Evolutionary conservation across 1,140 invertebrate genomes (phyloP), one percentile per base, ranked within the genome.

Genomic region (Andricus grossulariae): DNA sequence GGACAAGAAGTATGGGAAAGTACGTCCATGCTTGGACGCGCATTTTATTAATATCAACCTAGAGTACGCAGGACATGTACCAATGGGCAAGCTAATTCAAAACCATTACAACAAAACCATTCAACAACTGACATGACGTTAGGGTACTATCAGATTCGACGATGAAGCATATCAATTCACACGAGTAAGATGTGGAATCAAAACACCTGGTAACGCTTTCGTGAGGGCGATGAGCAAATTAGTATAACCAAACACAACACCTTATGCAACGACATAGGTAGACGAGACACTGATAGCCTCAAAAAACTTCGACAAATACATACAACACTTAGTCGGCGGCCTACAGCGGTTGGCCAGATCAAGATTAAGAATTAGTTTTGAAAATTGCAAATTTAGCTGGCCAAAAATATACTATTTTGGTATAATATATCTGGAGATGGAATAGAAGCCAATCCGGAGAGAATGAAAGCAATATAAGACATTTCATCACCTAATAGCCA

Each of bases 121-220:
- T 18, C 54, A 0, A 74, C 32, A 7, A 54, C 49, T 15, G 73
- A 74, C 21, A 10, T 74, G 7, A 74, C 54, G 3, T 18, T 49
- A 60, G 83, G 84, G 0, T 90, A 90, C 72, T 88, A 88, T 74
- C 86, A 89, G 75, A 83, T 88, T 87, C 74, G 74, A 81, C 1
- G 72, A 51, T 8, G 3, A 19, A 52, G 13, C 19, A 5, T 73
- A 51, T 39, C 51, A 73, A 13, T 88, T 84, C 77, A 75, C 83
- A 15, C 71, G 71, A 8, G 71, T 89, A 13, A 84, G 87, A 0
- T 88, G 88, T 57, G 88, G 87, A 0, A 49, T 88, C 13, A 87
- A 84, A 66, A 88, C 83, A 0, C 83, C 87, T 4, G 87, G 87
- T 0, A 82, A 80, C 4, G 81, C 78, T 70, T 89, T 88, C 77